phyloP scores from a whole-genome alignment of 1,140 invertebrate genomes.

The Linepithema humile region DNA sequence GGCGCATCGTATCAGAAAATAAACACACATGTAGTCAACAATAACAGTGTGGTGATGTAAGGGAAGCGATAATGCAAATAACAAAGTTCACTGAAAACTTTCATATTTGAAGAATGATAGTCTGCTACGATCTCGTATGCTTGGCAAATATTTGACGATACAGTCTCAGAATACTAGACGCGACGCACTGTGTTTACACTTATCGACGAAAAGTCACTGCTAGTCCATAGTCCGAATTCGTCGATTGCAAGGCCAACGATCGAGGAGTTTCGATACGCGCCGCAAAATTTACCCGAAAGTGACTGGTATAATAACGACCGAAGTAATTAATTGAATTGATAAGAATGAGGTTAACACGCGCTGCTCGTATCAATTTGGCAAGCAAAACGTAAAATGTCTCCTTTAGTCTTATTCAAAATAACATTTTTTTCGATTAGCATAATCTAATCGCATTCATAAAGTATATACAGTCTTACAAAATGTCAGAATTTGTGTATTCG shows the following conservation, averaged over 20 bases:
- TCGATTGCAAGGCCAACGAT: neutral
- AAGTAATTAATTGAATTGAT: slow-evolving; percentile 15
- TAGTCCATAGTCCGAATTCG: neutral
- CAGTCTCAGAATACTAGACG: neutral
- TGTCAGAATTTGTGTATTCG: neutral
- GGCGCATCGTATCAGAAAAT: slow-evolving; percentile 15
- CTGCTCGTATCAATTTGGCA: neutral
- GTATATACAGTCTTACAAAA: slow-evolving; percentile 22
- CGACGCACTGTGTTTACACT: too few species aligned
- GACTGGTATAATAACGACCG: neutral
- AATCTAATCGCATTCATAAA: slow-evolving; percentile 51
- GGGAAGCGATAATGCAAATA: neutral
- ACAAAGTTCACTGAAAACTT: slow-evolving; percentile 18
- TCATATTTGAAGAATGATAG: neutral
- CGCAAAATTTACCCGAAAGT: neutral
- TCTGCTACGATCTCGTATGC: too few species aligned
- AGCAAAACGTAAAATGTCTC: neutral
- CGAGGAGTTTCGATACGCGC: neutral
- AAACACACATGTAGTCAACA: neutral
- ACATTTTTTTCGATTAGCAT: neutral
- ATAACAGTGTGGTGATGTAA: slow-evolving; percentile 12
- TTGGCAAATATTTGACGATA: neutral
- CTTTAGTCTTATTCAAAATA: slow-evolving; percentile 14
- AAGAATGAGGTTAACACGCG: neutral
- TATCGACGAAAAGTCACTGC: neutral